Evolutionary conservation across 2,888 invertebrate species (phyloP).

Genomic region (Spatulosminthurus flaviceps): DNA sequence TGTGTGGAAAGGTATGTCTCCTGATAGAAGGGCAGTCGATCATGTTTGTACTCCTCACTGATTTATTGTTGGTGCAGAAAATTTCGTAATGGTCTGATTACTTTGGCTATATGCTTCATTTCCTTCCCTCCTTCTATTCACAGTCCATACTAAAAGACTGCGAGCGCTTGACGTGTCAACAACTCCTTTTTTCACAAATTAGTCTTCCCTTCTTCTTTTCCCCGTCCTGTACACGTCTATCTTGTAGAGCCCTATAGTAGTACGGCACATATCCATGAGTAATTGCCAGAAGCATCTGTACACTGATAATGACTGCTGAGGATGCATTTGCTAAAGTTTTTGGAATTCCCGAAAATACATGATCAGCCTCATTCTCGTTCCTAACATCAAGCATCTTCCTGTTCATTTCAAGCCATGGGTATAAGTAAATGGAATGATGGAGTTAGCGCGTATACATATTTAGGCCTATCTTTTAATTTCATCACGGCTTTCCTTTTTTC

Average conservation of each 20-base stretch:
- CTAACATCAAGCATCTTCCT: constrained; percentile 3
- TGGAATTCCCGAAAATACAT: constrained; percentile 11
- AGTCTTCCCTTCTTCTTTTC: not conserved
- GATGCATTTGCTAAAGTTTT: not conserved
- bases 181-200: constrained; percentile 1
- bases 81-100: constrained; percentile 46
- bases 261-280: too few relatives aligned
- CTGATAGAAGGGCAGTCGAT: not conserved
- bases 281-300: not conserved
- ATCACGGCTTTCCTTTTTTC: constrained; percentile 10
- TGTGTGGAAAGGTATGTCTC: too few relatives aligned
- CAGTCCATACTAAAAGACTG: constrained; percentile 1
- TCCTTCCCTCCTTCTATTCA: constrained; percentile 5
- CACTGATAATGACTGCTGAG: too few relatives aligned
- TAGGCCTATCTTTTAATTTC: not conserved
- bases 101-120: constrained; percentile 38
- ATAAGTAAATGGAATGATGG: not conserved
- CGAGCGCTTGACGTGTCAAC: constrained; percentile 10
- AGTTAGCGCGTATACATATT: not conserved
- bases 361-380: constrained; percentile 1
- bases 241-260: not conserved
- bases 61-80: constrained; percentile 42
- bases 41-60: not conserved
- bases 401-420: not conserved
- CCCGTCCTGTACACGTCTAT: not conserved